Evolutionary conservation across 1,140 invertebrate genomes (phyloP).

Genomic region (Potamilus streckersoni): DNA sequence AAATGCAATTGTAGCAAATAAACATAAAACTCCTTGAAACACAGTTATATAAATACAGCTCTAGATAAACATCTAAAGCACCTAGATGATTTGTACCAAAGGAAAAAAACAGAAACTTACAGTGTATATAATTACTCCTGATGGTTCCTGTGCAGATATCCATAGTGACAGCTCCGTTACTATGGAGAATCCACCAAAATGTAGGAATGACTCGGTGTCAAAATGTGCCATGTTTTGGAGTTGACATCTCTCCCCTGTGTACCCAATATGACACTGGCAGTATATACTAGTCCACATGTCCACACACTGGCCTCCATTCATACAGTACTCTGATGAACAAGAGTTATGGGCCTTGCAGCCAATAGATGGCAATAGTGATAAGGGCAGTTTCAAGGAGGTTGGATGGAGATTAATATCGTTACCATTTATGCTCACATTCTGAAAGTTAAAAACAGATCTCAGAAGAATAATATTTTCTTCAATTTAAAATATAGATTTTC

Average conservation of each 20-base stretch:
- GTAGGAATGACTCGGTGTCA: constrained; percentile 36
- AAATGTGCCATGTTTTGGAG: constrained; percentile 48
- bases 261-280: constrained; percentile 46
- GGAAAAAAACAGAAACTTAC: constrained; percentile 31
- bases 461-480: too few species aligned
- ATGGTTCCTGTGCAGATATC: constrained; percentile 27
- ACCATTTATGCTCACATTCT: constrained; percentile 21
- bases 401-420: constrained; percentile 5
- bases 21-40: not conserved
- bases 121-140: constrained; percentile 51
- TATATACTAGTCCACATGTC: constrained; percentile 46
- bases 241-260: constrained; percentile 37
- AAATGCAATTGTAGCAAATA: not conserved
- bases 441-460: not conserved
- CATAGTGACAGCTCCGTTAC: constrained; percentile 38
- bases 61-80: too few species aligned
- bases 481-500: too few species aligned
- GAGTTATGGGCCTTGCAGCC: constrained; percentile 42
- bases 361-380: not conserved
- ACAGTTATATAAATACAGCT: too few species aligned
- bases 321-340: constrained; percentile 35
- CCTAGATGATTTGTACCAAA: too few species aligned
- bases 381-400: not conserved
- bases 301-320: constrained; percentile 48
- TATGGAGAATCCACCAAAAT: constrained; percentile 34